Base-by-base conservation (phyloP, 2,797 vertebrate species). In the Rhynchonycteris naso region DNA sequence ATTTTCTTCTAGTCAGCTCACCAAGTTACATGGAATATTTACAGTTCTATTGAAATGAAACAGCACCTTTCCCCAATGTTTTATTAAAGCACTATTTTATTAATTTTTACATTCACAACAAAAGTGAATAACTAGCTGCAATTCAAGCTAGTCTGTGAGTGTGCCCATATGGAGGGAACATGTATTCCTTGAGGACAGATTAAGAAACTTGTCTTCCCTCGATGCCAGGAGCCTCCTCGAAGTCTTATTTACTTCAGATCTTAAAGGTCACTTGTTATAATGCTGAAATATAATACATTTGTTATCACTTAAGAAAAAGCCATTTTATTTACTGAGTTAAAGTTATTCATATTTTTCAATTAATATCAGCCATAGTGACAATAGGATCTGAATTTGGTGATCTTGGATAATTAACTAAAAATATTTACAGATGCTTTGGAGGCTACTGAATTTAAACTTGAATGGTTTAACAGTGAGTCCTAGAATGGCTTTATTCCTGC, bases 281-380 rank as follows among this genome's bases (percentile, higher is more conserved):
- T 35, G 30, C 43, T 95, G 47, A 84, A 59, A 92, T 94, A 54
- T 38, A 93, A 90, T 18, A 38, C 8, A n/a, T 84, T 72, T 91
- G 59, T 88, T 83, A 76, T 78, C 30, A 69, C 43, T 86, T 52
- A 7, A 89, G 26, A 8, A 89, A 92, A 93, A 82, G 11, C 4
- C 7, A 52, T 94, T 89, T 83, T 26, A 72, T 61, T 72, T 75
- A 71, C 88, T 81, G 15, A 94, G 47, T 68, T 86, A 85, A 80
- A 59, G 43, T 35, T 85, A 94, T 16, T 95, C 12, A 84, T 81
- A 65, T 43, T 43, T 97, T 93, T 88, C 74, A 86, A 88, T 90
- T 90, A 92, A n/a, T 80, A 86, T 69, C 35, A 86, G 28, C 24
- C 82, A 61, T 80, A 58, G 21, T 54, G 75, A 63, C 16, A 66